These are phyloP conservation scores for Clinocottus analis DNA, from an alignment of 2,113 vertebrate species.

Conservation along the genomic window DNA sequence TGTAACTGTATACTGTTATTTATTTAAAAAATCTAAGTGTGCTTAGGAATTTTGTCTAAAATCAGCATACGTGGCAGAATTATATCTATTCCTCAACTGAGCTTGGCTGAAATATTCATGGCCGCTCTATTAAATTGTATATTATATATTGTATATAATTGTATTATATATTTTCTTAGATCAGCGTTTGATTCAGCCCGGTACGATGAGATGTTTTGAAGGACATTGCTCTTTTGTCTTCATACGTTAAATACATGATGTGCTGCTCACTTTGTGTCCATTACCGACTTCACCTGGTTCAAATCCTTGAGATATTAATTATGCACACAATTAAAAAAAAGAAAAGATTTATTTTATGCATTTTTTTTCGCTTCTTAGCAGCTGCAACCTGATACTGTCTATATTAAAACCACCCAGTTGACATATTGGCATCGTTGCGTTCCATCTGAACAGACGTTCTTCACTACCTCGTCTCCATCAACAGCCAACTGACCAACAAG, in stretches of 20 bases:
- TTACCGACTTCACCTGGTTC: background rate
- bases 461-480: background rate
- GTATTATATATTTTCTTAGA: background rate
- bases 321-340: no score
- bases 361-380: background rate
- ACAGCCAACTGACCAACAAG: background rate
- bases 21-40: no score
- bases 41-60: background rate
- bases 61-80: no score
- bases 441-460: background rate
- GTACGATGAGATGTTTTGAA: background rate
- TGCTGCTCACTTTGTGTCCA: background rate
- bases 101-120: no score
- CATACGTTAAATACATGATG: background rate
- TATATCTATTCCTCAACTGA: no score
- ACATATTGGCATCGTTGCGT: background rate
- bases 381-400: background rate
- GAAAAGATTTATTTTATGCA: no score
- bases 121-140: background rate
- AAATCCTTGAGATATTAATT: background rate
- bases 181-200: background rate
- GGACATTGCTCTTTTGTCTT: background rate
- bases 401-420: background rate
- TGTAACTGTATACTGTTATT: background rate
- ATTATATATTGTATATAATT: no score